phyloP scores from a whole-genome alignment of 2,888 invertebrate genomes.

The Drosophila merina region DNA sequence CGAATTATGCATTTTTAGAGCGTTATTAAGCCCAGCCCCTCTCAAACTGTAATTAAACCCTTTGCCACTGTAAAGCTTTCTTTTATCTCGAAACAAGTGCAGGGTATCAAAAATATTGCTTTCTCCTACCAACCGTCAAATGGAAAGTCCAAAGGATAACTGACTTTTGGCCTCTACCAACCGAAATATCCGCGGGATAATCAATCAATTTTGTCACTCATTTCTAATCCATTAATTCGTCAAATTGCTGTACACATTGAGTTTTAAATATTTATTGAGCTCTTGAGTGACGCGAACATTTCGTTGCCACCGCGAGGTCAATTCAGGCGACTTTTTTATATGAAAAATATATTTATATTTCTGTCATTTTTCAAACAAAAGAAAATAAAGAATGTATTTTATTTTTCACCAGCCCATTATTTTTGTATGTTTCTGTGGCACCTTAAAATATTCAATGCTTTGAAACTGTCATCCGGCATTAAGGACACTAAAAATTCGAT shows the following conservation, averaged over 20 bases:
- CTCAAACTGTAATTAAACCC: constrained; percentile 12
- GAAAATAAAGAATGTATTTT: constrained; percentile 7
- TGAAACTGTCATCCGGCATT: constrained; percentile 64
- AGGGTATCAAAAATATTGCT: not conserved
- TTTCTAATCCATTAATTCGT: constrained; percentile 36
- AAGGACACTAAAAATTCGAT: constrained; percentile 66
- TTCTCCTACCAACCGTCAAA: no score
- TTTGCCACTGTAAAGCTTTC: not conserved
- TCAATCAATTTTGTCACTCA: constrained; percentile 7
- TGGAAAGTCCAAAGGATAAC: no score
- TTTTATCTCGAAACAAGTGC: not conserved
- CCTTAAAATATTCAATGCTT: constrained; percentile 66
- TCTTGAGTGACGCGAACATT: constrained; percentile 5
- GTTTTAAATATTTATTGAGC: constrained; percentile 21
- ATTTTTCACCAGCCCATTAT: constrained; percentile 7
- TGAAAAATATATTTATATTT: constrained; percentile 14
- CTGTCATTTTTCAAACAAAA: not conserved
- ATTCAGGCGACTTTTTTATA: not conserved
- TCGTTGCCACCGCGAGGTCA: not conserved
- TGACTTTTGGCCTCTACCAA: not conserved
- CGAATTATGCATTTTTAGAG: constrained; percentile 51
- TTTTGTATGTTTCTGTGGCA: constrained; percentile 21
- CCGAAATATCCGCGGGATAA: constrained; percentile 8
- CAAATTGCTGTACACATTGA: not conserved
- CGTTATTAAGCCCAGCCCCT: not conserved